Evolutionary conservation across 2,113 vertebrate species (phyloP).

Genomic region (Xenopus borealis): DNA sequence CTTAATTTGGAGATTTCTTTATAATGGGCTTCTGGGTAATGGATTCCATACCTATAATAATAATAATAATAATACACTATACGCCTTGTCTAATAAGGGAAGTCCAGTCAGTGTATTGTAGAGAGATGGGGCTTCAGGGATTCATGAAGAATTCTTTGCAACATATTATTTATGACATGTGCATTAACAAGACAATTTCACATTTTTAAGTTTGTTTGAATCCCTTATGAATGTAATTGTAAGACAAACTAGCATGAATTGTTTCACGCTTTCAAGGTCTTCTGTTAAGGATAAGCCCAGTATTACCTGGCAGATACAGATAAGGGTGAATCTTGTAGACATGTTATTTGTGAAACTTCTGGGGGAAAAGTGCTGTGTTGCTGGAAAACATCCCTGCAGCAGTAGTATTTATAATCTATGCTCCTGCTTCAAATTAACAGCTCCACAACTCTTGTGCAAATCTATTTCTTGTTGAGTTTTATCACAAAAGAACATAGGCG

Average conservation of each 20-base stretch:
- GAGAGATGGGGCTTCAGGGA: too few species aligned
- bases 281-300: conserved; percentile 9
- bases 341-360: conserved; percentile 2
- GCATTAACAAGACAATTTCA: too few species aligned
- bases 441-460: conserved; percentile 16
- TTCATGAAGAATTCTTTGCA: too few species aligned
- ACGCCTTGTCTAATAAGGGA: too few species aligned
- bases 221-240: too few species aligned
- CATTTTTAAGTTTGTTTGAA: too few species aligned
- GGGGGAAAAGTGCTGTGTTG: background rate
- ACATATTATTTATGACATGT: too few species aligned
- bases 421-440: background rate
- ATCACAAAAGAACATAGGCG: conserved; percentile 3
- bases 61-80: too few species aligned
- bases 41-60: too few species aligned
- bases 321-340: conserved; percentile 5
- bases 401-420: background rate
- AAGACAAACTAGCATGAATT: conserved; percentile 7
- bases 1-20: too few species aligned
- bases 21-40: too few species aligned
- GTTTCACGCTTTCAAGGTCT: background rate
- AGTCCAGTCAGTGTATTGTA: too few species aligned
- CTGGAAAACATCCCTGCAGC: conserved; percentile 10
- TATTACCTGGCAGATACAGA: conserved; percentile 9
- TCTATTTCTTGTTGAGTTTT: conserved; percentile 9